Evolutionary conservation across 2,113 vertebrate genomes (phyloP).

Genomic region (Bambusicola thoracicus): DNA sequence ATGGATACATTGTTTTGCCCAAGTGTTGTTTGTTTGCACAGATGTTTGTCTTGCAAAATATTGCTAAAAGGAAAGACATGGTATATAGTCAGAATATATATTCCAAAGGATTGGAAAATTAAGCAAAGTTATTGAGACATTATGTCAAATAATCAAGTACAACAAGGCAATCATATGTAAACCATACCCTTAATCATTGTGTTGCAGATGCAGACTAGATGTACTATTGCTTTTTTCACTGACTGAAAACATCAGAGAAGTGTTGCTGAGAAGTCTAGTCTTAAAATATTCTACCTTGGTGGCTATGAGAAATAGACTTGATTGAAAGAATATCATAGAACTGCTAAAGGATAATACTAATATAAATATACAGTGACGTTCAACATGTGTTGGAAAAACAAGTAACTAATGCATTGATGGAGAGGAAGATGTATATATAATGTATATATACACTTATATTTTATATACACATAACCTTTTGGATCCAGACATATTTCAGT

Average conservation of each 20-base stretch:
- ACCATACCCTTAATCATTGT: neutral
- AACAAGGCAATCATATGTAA: neutral
- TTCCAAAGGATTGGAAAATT: neutral
- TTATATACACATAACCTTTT: neutral
- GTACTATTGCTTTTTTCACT: neutral
- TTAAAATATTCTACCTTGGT: neutral
- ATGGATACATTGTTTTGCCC: neutral
- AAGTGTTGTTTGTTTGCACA: neutral
- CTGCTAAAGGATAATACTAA: neutral
- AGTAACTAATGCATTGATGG: neutral
- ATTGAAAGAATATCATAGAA: neutral
- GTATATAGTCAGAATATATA: neutral
- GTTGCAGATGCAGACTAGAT: neutral
- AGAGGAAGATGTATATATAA: neutral
- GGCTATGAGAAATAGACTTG: neutral
- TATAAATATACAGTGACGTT: neutral
- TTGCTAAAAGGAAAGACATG: neutral
- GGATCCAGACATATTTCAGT: neutral
- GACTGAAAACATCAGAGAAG: neutral
- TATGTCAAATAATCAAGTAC: neutral
- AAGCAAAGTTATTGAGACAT: neutral
- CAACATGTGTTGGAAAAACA: neutral
- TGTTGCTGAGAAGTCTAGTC: neutral
- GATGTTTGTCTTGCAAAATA: neutral
- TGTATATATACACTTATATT: neutral